phyloP scores from a whole-genome alignment of 2,888 invertebrate species.

The Hymenopus coronatus region DNA sequence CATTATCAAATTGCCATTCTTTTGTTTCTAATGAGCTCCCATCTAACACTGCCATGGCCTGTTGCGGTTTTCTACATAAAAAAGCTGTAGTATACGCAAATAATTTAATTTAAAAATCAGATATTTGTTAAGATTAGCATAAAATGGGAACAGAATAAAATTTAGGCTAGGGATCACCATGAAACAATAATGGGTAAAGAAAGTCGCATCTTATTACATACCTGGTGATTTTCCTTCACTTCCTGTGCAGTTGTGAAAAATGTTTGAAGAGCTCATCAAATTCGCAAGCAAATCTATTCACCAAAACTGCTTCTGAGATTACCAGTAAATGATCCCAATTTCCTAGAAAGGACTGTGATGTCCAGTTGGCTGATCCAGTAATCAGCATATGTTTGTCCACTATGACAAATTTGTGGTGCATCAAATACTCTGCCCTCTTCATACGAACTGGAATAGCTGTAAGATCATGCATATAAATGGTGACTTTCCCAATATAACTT shows the following conservation, averaged over 20 bases:
- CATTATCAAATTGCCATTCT: too few species aligned
- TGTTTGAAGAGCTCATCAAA: neutral
- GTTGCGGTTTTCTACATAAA: too few species aligned
- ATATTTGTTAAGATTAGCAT: too few species aligned
- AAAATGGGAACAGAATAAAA: too few species aligned
- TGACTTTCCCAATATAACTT: neutral
- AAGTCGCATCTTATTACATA: too few species aligned
- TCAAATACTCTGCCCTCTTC: neutral
- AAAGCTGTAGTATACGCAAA: too few species aligned
- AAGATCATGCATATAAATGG: neutral
- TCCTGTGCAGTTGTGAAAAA: neutral
- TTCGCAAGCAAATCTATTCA: neutral
- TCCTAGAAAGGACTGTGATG: neutral
- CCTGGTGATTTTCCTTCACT: neutral
- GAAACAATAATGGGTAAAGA: too few species aligned
- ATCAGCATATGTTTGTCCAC: neutral
- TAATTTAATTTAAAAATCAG: too few species aligned
- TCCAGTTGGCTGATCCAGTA: neutral
- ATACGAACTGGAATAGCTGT: neutral
- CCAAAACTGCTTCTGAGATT: neutral
- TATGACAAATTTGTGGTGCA: neutral
- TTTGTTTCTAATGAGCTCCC: too few species aligned
- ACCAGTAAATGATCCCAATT: neutral
- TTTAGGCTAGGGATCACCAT: too few species aligned
- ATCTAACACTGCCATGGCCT: too few species aligned